Percentiles rank a stretch among this genome's conserved stretches.
Evolutionary conservation across 2,113 vertebrate genomes (phyloP).

Genomic region (Amphiprion ocellaris): DNA sequence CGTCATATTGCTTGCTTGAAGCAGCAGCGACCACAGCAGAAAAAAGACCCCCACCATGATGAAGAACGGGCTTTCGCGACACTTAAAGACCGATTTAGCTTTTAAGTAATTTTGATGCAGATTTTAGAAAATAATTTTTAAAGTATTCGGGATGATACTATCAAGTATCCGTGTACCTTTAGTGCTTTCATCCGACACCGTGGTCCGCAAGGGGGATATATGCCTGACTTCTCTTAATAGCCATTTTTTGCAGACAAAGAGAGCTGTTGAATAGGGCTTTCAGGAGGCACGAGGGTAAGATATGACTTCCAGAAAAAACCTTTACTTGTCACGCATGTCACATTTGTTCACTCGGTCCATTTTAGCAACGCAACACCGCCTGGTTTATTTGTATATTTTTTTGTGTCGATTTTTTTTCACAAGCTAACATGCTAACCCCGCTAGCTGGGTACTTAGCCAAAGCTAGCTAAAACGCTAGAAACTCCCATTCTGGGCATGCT

Average conservation of each 20-base stretch:
- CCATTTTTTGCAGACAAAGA: slow-evolving; percentile 88
- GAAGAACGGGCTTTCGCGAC: slow-evolving; percentile 52
- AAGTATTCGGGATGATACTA: slow-evolving; percentile 75
- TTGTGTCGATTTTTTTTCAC: slow-evolving; percentile 43
- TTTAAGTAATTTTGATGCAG: slow-evolving; percentile 16
- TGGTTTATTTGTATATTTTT: slow-evolving; percentile 10
- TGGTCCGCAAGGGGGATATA: slow-evolving; percentile 78
- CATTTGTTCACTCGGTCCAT: not conserved
- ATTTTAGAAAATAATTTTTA: slow-evolving; percentile 6
- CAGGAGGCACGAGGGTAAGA: slow-evolving; percentile 77
- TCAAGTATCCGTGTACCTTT: slow-evolving; percentile 48
- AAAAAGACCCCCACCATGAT: slow-evolving; percentile 66
- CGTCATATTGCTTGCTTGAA: slow-evolving; percentile 83
- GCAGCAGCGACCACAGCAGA: slow-evolving; percentile 71
- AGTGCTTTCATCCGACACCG: slow-evolving; percentile 70
- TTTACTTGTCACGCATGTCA: not conserved
- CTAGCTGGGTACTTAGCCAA: slow-evolving; percentile 64
- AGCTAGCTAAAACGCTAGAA: slow-evolving; percentile 54
- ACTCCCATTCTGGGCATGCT: slow-evolving; percentile 51
- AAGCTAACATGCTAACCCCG: slow-evolving; percentile 63
- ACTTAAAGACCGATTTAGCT: slow-evolving; percentile 20
- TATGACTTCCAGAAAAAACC: slow-evolving; percentile 13
- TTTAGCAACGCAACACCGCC: not conserved
- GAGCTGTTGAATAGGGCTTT: slow-evolving; percentile 78
- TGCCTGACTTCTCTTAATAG: slow-evolving; percentile 82